phyloP scores from a whole-genome alignment of 2,888 invertebrate species.

The Nomada hirtipes region DNA sequence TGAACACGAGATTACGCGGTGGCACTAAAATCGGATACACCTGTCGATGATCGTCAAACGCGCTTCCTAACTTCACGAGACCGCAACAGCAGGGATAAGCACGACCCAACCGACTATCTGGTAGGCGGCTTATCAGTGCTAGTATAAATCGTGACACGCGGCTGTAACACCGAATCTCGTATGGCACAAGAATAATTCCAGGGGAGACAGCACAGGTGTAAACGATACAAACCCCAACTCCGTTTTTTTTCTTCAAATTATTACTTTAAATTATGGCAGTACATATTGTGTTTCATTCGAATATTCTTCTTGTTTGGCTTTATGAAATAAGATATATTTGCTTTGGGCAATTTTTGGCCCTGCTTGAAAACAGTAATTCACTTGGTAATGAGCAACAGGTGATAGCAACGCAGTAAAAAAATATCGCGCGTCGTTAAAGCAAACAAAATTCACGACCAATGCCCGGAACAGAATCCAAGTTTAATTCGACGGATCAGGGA shows the following conservation, averaged over 20 bases:
- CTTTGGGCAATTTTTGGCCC: too few relatives aligned
- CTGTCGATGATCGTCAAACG: conserved; percentile 57
- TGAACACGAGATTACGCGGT: not conserved
- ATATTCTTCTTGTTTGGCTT: not conserved
- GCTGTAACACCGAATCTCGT: conserved; percentile 58
- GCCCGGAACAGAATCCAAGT: too few relatives aligned
- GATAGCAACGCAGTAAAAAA: too few relatives aligned
- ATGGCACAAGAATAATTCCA: conserved; percentile 65
- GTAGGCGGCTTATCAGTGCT: conserved; percentile 68
- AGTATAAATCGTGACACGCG: conserved; percentile 72
- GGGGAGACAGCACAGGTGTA: conserved; percentile 60
- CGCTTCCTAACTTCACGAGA: conserved; percentile 33
- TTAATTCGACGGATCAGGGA: too few relatives aligned
- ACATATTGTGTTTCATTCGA: conserved; percentile 22
- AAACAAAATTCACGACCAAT: too few relatives aligned
- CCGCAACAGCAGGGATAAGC: conserved; percentile 35
- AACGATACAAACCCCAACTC: conserved; percentile 65
- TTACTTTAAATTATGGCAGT: not conserved
- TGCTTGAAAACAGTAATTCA: too few relatives aligned
- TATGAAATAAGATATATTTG: too few relatives aligned
- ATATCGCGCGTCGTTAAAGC: too few relatives aligned
- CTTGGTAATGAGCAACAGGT: too few relatives aligned
- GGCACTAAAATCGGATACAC: conserved; percentile 7
- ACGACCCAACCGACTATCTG: conserved; percentile 60
- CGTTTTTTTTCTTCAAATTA: not conserved